Evolutionary conservation across 2,113 vertebrate genomes (phyloP).

Genomic region (Stegostoma tigrinum): DNA sequence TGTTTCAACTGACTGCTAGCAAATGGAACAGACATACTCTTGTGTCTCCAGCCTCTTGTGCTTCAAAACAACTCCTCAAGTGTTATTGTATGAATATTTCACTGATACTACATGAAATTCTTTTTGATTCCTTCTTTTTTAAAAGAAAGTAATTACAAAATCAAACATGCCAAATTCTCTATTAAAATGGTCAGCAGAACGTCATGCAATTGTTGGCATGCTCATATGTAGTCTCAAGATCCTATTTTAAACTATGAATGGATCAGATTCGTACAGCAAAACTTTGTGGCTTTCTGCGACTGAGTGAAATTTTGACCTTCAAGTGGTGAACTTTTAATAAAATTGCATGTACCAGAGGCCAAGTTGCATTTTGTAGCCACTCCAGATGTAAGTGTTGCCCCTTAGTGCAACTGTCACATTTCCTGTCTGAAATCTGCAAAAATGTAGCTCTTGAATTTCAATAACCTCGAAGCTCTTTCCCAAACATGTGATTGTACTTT

Average conservation of each 20-base stretch:
- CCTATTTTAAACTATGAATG: not conserved
- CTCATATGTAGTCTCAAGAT: not conserved
- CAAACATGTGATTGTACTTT: not conserved
- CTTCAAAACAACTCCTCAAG: not conserved
- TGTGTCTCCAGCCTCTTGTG: not conserved
- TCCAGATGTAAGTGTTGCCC: not conserved
- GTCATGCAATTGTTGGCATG: not conserved
- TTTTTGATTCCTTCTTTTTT: not conserved
- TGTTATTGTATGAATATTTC: not conserved
- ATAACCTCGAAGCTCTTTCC: not conserved
- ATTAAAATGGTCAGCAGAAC: not conserved
- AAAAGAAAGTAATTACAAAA: not conserved
- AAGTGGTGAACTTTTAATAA: not conserved
- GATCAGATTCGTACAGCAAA: not conserved
- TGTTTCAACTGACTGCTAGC: not conserved
- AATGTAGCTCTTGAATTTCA: not conserved
- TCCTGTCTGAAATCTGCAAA: not conserved
- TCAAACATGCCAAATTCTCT: not conserved
- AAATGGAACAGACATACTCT: not conserved
- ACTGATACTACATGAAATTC: not conserved
- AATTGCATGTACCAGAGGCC: not conserved
- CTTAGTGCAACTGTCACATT: not conserved
- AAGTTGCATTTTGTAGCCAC: not conserved
- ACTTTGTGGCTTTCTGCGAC: not conserved
- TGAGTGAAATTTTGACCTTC: not conserved